Base-by-base conservation (phyloP, 2,888 invertebrate genomes). In the Idaea straminata region DNA sequence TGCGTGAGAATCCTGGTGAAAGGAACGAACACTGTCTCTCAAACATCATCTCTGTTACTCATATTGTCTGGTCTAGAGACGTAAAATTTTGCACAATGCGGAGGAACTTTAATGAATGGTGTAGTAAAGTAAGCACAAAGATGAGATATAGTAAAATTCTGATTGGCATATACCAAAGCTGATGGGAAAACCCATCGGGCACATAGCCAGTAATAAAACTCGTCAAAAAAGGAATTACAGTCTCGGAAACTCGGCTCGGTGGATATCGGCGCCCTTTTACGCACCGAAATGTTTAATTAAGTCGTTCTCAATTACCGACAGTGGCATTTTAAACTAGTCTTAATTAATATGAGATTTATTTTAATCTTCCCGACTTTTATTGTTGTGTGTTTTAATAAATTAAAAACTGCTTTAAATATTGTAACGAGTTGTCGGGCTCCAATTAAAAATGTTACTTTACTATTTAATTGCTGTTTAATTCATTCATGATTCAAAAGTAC, bases 241-340 rank as follows among this genome's bases (percentile, higher is more conserved):
- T 84, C 74, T 81, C 78, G 81, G 79, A 88, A 85, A 87, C 86
- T 80, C 82, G 82, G 83, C 80, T 81, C 82, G 78, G 78, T 79
- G 79, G 78, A 80, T 76, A 78, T 84, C 82, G 76, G 78, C 77
- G 77, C 78, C 81, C 80, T 80, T 84, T 77, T 81, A 76, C 80
- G 77, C 76, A 79, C 78, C 74, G 72, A 83, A 83, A 81, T 83
- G 82, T 83, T 72, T 83, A 84, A 87, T 87, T 82, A 82, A 79
- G 76, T 72, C 72, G 72, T 71, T 76, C 73, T 69, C 75, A 75
- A 75, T 72, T 74, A 76, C 76, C 13, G 70, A 65, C 75, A 70
- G 76, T 72, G 74, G 78, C 76, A 74, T 72, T 79, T 70, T 65
- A 69, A 77, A 80, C 78, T 77, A 75, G 64, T 66, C 61, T 67